A percentile compares a stretch with the other conserved stretches of the same genome.
Conservation (phyloP, 2,888 invertebrate genomes). For the Epicampocera succincta region DNA sequence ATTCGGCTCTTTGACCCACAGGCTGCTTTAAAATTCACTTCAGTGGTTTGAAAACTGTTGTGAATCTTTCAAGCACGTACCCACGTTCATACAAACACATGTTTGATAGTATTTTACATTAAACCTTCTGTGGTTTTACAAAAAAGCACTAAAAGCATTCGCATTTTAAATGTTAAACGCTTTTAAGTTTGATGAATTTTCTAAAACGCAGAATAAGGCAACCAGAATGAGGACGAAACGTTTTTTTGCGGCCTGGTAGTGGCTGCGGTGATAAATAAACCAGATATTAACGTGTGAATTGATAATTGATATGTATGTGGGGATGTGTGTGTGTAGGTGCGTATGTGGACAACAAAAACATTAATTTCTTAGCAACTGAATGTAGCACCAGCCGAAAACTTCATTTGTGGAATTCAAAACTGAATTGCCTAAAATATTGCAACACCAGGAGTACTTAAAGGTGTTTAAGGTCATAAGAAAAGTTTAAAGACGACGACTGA, state of each 20-base stretch:
- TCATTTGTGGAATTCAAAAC: too few relatives aligned
- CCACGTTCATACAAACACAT: not conserved
- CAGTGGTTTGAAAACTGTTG: constrained; percentile 26
- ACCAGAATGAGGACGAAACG: not conserved
- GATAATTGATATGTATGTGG: constrained; percentile 15
- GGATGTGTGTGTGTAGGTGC: too few relatives aligned
- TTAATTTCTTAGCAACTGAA: constrained; percentile 6
- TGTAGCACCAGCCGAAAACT: constrained; percentile 19
- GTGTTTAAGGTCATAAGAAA: too few relatives aligned
- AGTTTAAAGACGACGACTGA: too few relatives aligned
- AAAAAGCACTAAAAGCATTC: constrained; percentile 41
- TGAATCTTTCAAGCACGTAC: constrained; percentile 16
- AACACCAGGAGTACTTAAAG: too few relatives aligned
- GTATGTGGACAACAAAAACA: not conserved
- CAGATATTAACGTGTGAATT: constrained; percentile 50
- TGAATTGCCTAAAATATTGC: too few relatives aligned
- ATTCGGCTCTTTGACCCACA: not conserved
- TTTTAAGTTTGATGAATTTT: constrained; percentile 1
- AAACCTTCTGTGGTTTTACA: constrained; percentile 45
- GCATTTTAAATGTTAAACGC: constrained; percentile 50
- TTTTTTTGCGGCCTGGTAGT: constrained; percentile 1
- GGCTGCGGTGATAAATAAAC: constrained; percentile 16
- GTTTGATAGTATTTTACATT: constrained; percentile 25
- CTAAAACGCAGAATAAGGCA: not conserved
- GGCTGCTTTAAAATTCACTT: not conserved